Conservation (phyloP, 2,888 invertebrate genomes). For the Caprella mutica region DNA sequence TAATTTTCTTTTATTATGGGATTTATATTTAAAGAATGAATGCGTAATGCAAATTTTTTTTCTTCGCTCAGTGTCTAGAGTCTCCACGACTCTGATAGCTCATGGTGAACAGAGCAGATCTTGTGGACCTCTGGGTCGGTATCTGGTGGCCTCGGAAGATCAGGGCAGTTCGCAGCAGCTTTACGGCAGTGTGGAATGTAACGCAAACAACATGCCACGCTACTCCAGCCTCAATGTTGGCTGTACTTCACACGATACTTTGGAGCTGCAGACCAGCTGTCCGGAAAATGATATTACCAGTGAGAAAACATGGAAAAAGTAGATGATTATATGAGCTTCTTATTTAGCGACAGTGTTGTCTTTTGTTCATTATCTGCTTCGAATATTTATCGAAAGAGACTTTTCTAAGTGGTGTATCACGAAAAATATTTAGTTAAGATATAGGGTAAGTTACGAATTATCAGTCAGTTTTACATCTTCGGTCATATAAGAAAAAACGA, state of each 20-base stretch:
- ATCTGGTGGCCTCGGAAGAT: constrained; percentile 12
- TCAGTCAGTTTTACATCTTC: no score
- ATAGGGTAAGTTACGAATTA: no score
- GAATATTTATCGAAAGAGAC: no score
- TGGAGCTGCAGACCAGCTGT: constrained; percentile 18
- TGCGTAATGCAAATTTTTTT: no score
- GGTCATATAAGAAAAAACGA: no score
- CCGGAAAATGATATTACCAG: constrained; percentile 14
- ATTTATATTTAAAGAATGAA: no score
- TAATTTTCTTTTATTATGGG: no score
- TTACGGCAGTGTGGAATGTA: not conserved
- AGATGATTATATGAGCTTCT: no score
- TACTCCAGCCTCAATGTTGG: constrained; percentile 28
- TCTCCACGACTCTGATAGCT: constrained; percentile 23
- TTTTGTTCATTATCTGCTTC: no score
- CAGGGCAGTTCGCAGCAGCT: not conserved
- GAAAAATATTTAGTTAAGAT: no score
- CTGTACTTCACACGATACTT: constrained; percentile 14
- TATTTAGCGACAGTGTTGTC: no score
- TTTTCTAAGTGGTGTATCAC: no score
- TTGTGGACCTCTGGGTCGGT: constrained; percentile 24
- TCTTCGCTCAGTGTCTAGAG: constrained; percentile 1
- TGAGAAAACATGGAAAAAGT: constrained; percentile 16
- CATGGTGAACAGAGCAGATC: constrained; percentile 16
- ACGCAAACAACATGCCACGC: constrained; percentile 6